A percentile compares a stretch with the other conserved stretches of the same genome.
phyloP scores from a whole-genome alignment of 2,888 invertebrate genomes.

The Aplocera efformata region DNA sequence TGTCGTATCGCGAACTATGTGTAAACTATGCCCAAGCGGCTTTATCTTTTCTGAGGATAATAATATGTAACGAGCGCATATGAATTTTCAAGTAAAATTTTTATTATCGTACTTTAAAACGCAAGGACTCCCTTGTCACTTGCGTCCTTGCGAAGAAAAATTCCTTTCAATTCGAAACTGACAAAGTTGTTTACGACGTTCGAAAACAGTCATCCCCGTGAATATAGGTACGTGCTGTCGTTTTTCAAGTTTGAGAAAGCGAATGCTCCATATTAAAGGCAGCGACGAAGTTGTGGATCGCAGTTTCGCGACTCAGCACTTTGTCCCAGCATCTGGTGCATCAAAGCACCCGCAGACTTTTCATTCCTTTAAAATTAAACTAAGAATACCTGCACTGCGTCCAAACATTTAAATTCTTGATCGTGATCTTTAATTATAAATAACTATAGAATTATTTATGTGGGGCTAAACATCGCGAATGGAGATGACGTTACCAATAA shows the following conservation, averaged over 20 bases:
- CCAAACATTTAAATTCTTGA: slow-evolving; percentile 43
- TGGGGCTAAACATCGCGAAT: slow-evolving; percentile 52
- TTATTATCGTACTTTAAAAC: slow-evolving; percentile 30
- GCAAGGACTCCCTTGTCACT: slow-evolving; percentile 29
- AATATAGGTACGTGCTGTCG: slow-evolving; percentile 47
- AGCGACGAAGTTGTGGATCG: slow-evolving; percentile 50
- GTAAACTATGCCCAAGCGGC: slow-evolving; percentile 51
- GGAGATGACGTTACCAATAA: slow-evolving; percentile 58
- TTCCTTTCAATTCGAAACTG: slow-evolving; percentile 49
- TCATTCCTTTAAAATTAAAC: slow-evolving; percentile 44
- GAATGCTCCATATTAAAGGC: slow-evolving; percentile 60
- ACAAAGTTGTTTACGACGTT: slow-evolving; percentile 57
- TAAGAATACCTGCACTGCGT: slow-evolving; percentile 32
- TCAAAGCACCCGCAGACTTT: slow-evolving; percentile 44
- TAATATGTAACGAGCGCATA: slow-evolving; percentile 30
- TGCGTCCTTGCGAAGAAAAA: slow-evolving; percentile 48
- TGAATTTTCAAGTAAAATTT: slow-evolving; percentile 34
- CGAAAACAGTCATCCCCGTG: slow-evolving; percentile 44
- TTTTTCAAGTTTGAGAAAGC: slow-evolving; percentile 51
- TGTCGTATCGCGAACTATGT: slow-evolving; percentile 47
- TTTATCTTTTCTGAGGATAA: slow-evolving; percentile 37
- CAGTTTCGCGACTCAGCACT: slow-evolving; percentile 43
- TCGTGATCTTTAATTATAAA: slow-evolving; percentile 44
- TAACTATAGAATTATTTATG: slow-evolving; percentile 49
- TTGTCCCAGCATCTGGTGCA: slow-evolving; percentile 52